These are phyloP conservation scores for Zaprionus obscuricornis DNA, from an alignment of 2,888 invertebrate genomes.

Conservation along the genomic window DNA sequence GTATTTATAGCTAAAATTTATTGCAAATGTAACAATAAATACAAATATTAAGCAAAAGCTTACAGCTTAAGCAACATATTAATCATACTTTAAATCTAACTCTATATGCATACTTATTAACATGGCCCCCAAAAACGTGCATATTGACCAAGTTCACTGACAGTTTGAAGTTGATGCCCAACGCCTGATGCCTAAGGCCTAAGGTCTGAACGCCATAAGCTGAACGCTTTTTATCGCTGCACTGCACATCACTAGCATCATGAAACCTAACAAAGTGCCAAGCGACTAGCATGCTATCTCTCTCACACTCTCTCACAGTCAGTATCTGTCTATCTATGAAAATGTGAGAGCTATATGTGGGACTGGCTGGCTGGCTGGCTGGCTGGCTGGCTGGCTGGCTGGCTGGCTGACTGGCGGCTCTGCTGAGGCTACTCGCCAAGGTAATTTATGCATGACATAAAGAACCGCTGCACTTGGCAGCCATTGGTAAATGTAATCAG, in stretches of 20 bases:
- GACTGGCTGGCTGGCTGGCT: not conserved
- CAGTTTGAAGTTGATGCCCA: constrained; percentile 8
- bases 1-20: not conserved
- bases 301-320: not conserved
- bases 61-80: too few relatives aligned
- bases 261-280: constrained; percentile 39
- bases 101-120: too few relatives aligned
- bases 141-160: constrained; percentile 12
- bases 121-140: too few relatives aligned
- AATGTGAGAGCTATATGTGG: not conserved
- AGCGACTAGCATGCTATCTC: constrained; percentile 4
- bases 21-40: too few relatives aligned
- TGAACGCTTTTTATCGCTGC: constrained; percentile 18
- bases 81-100: too few relatives aligned
- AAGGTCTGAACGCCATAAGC: too few relatives aligned
- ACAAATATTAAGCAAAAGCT: too few relatives aligned
- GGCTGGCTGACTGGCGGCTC: not conserved
- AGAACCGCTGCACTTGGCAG: constrained; percentile 49
- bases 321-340: not conserved
- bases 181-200: too few relatives aligned
- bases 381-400: not conserved
- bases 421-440: constrained; percentile 18
- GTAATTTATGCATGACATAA: constrained; percentile 64
- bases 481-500: constrained; percentile 44
- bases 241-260: constrained; percentile 31